phyloP scores from a whole-genome alignment of 2,113 vertebrate genomes.

The Cyprinodon tularosa region DNA sequence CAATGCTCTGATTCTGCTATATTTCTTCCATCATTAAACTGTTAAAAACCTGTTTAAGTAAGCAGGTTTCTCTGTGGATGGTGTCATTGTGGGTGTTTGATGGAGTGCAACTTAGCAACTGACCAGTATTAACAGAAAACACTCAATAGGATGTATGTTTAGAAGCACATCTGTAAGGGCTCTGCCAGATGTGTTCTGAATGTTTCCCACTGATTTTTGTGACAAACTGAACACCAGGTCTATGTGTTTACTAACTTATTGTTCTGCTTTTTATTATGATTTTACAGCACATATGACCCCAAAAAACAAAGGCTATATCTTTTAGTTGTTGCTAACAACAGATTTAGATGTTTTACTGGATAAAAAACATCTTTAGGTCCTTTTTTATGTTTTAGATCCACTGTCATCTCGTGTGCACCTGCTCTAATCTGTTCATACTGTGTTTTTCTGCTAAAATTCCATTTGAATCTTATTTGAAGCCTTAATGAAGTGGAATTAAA shows the following conservation, averaged over 20 bases:
- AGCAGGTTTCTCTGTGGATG: conserved; percentile 26
- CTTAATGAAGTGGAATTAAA: background rate
- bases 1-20: too few species aligned
- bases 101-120: conserved; percentile 38
- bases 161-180: conserved; percentile 40
- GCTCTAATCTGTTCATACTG: too few species aligned
- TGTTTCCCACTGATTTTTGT: background rate
- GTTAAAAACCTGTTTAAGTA: conserved; percentile 32
- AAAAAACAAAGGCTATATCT: too few species aligned
- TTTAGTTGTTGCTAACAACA: too few species aligned
- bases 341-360: background rate
- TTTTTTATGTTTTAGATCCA: background rate
- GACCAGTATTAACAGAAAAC: conserved; percentile 46
- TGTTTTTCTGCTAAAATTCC: too few species aligned
- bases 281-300: too few species aligned
- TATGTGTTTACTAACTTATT: too few species aligned
- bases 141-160: conserved; percentile 46
- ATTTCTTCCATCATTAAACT: background rate
- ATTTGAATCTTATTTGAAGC: background rate
- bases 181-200: conserved; percentile 37
- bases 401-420: background rate
- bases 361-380: background rate
- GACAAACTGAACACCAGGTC: too few species aligned
- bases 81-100: conserved; percentile 9
- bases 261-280: too few species aligned